A percentile compares a stretch with the other conserved stretches of the same genome.
Evolutionary conservation across 2,797 vertebrate species (phyloP).

Genomic region (Aeoliscus strigatus): DNA sequence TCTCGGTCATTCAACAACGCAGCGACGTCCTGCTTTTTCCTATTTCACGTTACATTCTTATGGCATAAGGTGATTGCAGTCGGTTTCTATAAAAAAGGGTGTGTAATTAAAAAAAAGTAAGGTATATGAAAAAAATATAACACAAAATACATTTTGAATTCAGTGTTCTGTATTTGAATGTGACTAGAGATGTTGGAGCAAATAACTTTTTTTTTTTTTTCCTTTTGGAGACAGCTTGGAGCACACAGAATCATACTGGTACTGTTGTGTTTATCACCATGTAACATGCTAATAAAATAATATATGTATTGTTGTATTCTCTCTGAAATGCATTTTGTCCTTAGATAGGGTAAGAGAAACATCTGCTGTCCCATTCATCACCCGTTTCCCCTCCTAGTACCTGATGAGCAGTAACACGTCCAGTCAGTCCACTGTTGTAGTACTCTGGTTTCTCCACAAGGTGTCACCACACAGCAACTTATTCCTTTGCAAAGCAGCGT

Average conservation of each 20-base stretch:
- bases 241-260: slow-evolving; percentile 51
- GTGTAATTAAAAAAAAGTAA: slow-evolving; percentile 62
- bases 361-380: neutral
- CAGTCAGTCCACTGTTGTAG: neutral
- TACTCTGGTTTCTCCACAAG: slow-evolving; percentile 38
- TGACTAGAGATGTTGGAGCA: slow-evolving; percentile 59
- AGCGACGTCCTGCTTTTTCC: slow-evolving; percentile 43
- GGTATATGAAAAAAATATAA: slow-evolving; percentile 66
- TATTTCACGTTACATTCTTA: slow-evolving; percentile 65
- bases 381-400: too few species aligned
- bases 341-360: slow-evolving; percentile 2
- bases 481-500: neutral
- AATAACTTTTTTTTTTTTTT: slow-evolving; percentile 40
- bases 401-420: too few species aligned
- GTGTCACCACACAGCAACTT: slow-evolving; percentile 24
- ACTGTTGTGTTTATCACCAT: slow-evolving; percentile 68
- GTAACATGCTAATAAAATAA: slow-evolving; percentile 75
- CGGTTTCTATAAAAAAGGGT: slow-evolving; percentile 60
- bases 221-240: slow-evolving; percentile 53
- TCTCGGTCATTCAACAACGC: slow-evolving; percentile 48
- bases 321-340: slow-evolving; percentile 44
- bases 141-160: slow-evolving; percentile 76
- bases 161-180: slow-evolving; percentile 72
- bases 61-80: slow-evolving; percentile 63
- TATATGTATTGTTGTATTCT: slow-evolving; percentile 62